Percentiles rank a stretch among this genome's conserved stretches.
These are phyloP conservation scores for Pogoniulus pusillus DNA, from an alignment of 2,797 vertebrate species.

Conservation along the genomic window DNA sequence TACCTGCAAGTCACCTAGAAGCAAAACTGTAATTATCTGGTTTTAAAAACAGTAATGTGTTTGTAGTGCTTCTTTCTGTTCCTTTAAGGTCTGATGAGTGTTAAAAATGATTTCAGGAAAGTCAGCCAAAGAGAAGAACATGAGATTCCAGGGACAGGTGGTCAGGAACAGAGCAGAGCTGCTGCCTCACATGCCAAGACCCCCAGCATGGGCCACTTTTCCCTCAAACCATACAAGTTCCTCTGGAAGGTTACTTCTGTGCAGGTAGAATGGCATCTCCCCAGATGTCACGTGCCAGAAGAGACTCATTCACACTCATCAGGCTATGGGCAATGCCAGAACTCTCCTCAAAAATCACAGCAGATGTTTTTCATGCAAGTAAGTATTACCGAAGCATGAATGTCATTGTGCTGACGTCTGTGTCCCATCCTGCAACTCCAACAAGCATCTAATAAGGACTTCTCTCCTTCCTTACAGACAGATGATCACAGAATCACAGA, in stretches of 20 bases:
- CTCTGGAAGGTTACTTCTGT: neutral
- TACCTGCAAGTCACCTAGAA: neutral
- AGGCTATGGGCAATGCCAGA: no score
- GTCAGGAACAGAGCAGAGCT: neutral
- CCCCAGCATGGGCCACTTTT: neutral
- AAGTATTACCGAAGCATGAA: no score
- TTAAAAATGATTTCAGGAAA: neutral
- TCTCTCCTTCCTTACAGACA: no score
- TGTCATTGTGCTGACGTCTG: no score
- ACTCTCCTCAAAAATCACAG: no score
- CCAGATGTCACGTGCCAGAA: no score
- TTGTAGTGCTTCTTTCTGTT: neutral
- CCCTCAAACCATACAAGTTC: accelerated
- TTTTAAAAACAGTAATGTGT: neutral
- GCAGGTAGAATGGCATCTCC: no score
- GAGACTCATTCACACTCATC: no score
- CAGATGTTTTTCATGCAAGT: no score
- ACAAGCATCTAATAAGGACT: no score
- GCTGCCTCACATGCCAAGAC: neutral
- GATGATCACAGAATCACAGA: no score
- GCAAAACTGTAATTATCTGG: neutral
- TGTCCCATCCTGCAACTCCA: no score
- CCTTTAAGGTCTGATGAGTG: neutral
- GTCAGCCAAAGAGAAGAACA: neutral
- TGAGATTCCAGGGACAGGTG: neutral